phyloP scores from a whole-genome alignment of 2,797 vertebrate genomes.

The Halcyon smyrnensis region DNA sequence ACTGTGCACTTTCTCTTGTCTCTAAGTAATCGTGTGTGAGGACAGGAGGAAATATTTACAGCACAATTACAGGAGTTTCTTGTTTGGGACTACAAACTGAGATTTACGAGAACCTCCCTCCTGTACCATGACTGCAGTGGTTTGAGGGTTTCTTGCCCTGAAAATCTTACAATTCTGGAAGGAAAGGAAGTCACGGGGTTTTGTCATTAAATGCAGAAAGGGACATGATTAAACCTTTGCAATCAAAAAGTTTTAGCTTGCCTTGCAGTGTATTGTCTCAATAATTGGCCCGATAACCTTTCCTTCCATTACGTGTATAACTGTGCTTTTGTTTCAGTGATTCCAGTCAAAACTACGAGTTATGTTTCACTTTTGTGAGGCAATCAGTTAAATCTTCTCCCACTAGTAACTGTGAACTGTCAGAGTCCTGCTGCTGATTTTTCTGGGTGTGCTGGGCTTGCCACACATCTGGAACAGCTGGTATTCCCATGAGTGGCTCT shows the following conservation, averaged over 20 bases:
- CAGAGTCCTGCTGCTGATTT: not conserved
- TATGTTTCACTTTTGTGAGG: not conserved
- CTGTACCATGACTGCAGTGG: not conserved
- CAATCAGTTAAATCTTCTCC: not conserved
- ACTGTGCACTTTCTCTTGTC: not conserved
- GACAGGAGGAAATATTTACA: not conserved
- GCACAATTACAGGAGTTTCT: not conserved
- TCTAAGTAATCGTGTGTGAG: not conserved
- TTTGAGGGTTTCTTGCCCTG: not conserved
- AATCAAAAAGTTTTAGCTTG: not conserved
- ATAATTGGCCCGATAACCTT: not conserved
- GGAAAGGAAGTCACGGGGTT: not conserved
- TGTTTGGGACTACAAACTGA: not conserved
- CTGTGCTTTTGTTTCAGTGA: not conserved
- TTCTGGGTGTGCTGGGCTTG: not conserved
- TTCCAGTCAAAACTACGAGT: not conserved
- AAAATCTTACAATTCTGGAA: not conserved
- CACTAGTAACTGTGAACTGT: not conserved
- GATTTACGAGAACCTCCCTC: not conserved
- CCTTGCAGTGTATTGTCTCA: accelerated
- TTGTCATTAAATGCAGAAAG: not conserved
- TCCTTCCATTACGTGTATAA: not conserved
- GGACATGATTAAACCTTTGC: not conserved
- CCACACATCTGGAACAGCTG: not conserved
- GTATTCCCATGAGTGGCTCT: not conserved